Conservation (phyloP, 2,888 invertebrate genomes). For the Drosophila merina region DNA sequence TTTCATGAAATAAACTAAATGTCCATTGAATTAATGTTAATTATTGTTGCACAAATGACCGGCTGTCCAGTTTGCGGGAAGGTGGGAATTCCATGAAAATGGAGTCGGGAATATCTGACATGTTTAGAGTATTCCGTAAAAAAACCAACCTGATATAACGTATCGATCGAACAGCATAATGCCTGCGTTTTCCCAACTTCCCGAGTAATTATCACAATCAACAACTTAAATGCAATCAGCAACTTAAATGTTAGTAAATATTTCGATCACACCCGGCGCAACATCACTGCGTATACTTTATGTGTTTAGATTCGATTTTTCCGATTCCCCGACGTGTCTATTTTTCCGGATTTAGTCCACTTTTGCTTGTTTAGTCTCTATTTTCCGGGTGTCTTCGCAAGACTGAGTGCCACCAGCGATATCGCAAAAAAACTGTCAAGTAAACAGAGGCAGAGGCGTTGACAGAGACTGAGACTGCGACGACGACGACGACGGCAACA, state of each 20-base stretch:
- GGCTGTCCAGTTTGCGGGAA: slow-evolving; percentile 10
- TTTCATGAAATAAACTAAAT: no score
- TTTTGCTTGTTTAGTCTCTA: slow-evolving; percentile 80
- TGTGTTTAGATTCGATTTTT: slow-evolving; percentile 14
- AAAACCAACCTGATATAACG: slow-evolving; percentile 82
- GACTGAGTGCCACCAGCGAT: slow-evolving; percentile 76
- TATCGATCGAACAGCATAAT: slow-evolving; percentile 83
- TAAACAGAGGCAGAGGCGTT: slow-evolving; percentile 20
- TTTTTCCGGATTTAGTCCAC: neutral
- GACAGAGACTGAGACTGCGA: slow-evolving; percentile 21
- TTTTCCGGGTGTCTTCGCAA: slow-evolving; percentile 83
- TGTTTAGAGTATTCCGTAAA: slow-evolving; percentile 14
- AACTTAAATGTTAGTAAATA: slow-evolving; percentile 3
- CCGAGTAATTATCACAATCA: slow-evolving; percentile 58
- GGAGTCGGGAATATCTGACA: neutral
- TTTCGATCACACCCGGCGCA: slow-evolving; percentile 54
- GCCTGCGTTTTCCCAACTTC: slow-evolving; percentile 21
- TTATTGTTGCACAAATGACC: neutral
- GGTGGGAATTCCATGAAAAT: slow-evolving; percentile 2
- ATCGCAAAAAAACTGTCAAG: slow-evolving; percentile 47
- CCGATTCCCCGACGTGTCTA: neutral
- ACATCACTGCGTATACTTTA: slow-evolving; percentile 65
- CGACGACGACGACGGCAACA: slow-evolving; percentile 17
- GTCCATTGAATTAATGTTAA: neutral
- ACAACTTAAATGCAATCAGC: no score